phyloP scores from a whole-genome alignment of 1,140 invertebrate species.

The Lordiphosa stackelbergi region DNA sequence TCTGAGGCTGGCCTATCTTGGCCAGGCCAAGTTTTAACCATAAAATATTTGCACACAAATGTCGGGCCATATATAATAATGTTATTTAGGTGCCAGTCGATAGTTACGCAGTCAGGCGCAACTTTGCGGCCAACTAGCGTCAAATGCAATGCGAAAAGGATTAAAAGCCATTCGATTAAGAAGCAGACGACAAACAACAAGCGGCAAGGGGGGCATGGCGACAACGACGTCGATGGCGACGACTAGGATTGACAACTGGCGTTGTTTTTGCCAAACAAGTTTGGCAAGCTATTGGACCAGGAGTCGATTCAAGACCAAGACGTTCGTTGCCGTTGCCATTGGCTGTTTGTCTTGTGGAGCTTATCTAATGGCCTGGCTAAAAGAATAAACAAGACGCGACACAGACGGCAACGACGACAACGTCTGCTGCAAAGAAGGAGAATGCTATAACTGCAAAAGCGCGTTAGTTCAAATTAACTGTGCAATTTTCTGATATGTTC shows the following conservation, averaged over 20 bases:
- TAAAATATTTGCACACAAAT: slow-evolving; percentile 75
- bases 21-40: slow-evolving; percentile 55
- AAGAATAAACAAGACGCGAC: slow-evolving; percentile 67
- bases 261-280: slow-evolving; percentile 55
- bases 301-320: slow-evolving; percentile 19
- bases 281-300: slow-evolving; percentile 53
- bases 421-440: slow-evolving; percentile 3
- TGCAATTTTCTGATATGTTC: slow-evolving; percentile 60
- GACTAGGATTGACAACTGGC: slow-evolving; percentile 42
- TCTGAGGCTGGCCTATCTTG: slow-evolving; percentile 5
- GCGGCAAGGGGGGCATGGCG: background rate
- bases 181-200: slow-evolving; percentile 26
- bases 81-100: slow-evolving; percentile 52
- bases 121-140: slow-evolving; percentile 50
- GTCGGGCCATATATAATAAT: slow-evolving; percentile 71
- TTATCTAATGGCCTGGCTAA: slow-evolving; percentile 68
- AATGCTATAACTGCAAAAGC: slow-evolving; percentile 53
- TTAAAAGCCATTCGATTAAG: slow-evolving; percentile 74
- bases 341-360: slow-evolving; percentile 65
- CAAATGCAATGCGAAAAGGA: slow-evolving; percentile 74
- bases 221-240: slow-evolving; percentile 13
- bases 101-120: slow-evolving; percentile 42
- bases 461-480: slow-evolving; percentile 72
- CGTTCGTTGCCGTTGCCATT: slow-evolving; percentile 29
- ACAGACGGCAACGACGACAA: slow-evolving; percentile 17